These are phyloP conservation scores for Glareola pratincola DNA, from an alignment of 2,113 vertebrate genomes.

Conservation along the genomic window DNA sequence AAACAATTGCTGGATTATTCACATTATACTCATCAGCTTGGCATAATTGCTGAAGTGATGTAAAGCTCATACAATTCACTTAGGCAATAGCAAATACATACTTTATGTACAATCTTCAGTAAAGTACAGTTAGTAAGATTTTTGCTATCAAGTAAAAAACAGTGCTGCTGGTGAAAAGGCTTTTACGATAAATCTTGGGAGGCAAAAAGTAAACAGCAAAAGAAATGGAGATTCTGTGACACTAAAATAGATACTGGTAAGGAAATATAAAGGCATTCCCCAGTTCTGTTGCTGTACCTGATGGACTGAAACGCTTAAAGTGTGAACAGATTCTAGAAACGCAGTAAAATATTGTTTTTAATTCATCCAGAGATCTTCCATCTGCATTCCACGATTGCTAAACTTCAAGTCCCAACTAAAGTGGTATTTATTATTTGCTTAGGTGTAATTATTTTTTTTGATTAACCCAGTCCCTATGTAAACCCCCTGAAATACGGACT, in stretches of 20 bases:
- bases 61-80: slow-evolving; percentile 17
- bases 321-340: background rate
- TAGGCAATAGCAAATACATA: background rate
- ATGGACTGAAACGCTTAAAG: background rate
- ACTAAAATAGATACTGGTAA: background rate
- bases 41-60: slow-evolving; percentile 12
- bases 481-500: background rate
- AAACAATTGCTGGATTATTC: slow-evolving; percentile 49
- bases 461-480: background rate
- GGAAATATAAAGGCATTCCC: background rate
- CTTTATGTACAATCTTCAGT: background rate
- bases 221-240: background rate
- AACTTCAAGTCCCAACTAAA: background rate
- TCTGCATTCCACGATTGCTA: background rate
- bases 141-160: background rate
- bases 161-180: background rate
- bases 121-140: background rate
- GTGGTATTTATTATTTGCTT: background rate
- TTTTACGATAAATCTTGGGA: background rate
- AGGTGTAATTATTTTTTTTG: background rate
- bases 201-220: background rate
- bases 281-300: background rate
- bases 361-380: background rate
- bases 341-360: background rate
- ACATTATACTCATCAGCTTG: slow-evolving; percentile 19